Base-by-base conservation (phyloP, 35 echinoderm and acorn worm genomes). In the Stichopus chloronotus region DNA sequence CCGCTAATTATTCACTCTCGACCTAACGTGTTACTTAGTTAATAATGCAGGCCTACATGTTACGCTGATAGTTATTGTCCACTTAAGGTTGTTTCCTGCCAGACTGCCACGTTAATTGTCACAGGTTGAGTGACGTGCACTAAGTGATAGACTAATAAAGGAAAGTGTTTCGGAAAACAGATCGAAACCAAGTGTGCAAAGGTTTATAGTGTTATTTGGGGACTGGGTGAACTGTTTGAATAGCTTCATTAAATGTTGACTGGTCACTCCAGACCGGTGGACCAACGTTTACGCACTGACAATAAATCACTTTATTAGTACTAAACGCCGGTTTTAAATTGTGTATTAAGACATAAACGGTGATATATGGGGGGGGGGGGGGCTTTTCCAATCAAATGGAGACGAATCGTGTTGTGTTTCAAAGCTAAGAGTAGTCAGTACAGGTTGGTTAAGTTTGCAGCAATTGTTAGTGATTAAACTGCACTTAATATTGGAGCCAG, bases 71-170 rank as follows among this genome's bases (percentile, higher is more conserved):
- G 82, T 25, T 58, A 85, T 85, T 85, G 54, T 19, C 52, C 82
- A 85, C 82, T 85, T 58, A n/a, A 22, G 82, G 55, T 85, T 58
- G 56, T 85, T 85, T 85, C 54, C 14, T 85, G 55, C 17, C 82
- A 85, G 54, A 85, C 82, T 7, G 55, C 17, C 55, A 85, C 82
- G 55, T 85, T 85, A 85, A 85, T 85, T 85, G 82, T 23, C 57
- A 20, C 14, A 58, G 82, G 55, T 14, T 85, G 82, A 85, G 82
- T 58, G 82, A 85, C 82, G 58, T 58, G 13, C 55, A 23, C 58
- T 58, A 58, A 85, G 82, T 85, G 20, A 83, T 83, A 83, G 17
- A n/a, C 82, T 58, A 85, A 85, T 85, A 57, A 85, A 58, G 55
- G 9, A 85, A 85, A 58, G 82, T 58, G 82, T 58, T 53, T 85